Evolutionary conservation across 2,797 vertebrate species (phyloP), one percentile per base, ranked within the genome.

Genomic region (Lycodopsis pacificus): DNA sequence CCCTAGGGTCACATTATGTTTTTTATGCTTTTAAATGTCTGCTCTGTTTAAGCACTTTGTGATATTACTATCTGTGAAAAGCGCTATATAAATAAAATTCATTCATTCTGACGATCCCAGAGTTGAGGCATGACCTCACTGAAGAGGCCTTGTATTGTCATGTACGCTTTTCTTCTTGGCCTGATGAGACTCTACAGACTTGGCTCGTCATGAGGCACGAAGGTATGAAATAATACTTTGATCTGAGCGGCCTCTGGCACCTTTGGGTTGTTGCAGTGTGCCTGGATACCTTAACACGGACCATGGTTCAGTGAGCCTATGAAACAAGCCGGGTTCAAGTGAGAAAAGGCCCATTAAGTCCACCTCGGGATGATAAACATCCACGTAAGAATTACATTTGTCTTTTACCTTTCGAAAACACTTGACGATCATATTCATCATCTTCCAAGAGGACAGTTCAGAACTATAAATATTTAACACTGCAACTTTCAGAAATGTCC

Each of bases 41-140:
- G n/a, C n/a, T n/a, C n/a, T n/a, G n/a, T n/a, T n/a, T n/a, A n/a
- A n/a, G n/a, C n/a, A n/a, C n/a, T n/a, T n/a, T n/a, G n/a, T n/a
- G n/a, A n/a, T n/a, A n/a, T n/a, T n/a, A n/a, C n/a, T n/a, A n/a
- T n/a, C n/a, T n/a, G n/a, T n/a, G n/a, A n/a, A n/a, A n/a, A n/a
- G n/a, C n/a, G n/a, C n/a, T n/a, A n/a, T n/a, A n/a, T n/a, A n/a
- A n/a, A n/a, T n/a, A n/a, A n/a, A n/a, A n/a, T n/a, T n/a, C n/a
- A n/a, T n/a, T n/a, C n/a, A n/a, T n/a, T n/a, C n/a, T n/a, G n/a
- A n/a, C n/a, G 63, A 91, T 89, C 83, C 76, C 75, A 62, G 64
- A 36, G 79, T 44, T 65, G 73, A 79, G 70, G 44, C 58, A 76
- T 85, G 89, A 93, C 65, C 61, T 87, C 88, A 87, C 54, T 27